Evolutionary conservation across 2,113 vertebrate genomes (phyloP).

Genomic region (Bolborhynchus lineola): DNA sequence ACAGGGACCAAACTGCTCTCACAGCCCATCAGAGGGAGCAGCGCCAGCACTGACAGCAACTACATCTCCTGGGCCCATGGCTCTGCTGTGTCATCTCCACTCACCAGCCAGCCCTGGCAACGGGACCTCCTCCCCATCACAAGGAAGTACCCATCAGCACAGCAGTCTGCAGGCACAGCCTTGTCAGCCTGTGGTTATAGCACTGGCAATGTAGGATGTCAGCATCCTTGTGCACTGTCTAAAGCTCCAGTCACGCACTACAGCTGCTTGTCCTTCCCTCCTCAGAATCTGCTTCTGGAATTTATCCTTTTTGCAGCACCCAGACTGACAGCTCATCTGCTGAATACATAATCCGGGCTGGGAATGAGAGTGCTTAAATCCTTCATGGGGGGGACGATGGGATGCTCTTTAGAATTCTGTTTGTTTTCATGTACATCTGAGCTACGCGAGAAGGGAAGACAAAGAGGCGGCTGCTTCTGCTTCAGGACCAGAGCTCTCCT

Average conservation of each 20-base stretch:
- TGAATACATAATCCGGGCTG: background rate
- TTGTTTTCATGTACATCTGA: background rate
- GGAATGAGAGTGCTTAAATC: background rate
- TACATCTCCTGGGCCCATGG: background rate
- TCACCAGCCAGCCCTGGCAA: background rate
- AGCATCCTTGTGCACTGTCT: background rate
- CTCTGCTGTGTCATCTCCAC: background rate
- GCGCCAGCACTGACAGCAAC: background rate
- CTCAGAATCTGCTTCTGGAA: background rate
- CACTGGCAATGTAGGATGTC: background rate
- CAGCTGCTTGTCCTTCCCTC: background rate
- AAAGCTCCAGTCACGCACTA: background rate
- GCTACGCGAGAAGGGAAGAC: background rate
- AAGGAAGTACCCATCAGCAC: background rate
- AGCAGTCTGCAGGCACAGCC: background rate
- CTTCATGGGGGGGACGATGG: background rate
- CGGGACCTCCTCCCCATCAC: background rate
- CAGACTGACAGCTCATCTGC: background rate
- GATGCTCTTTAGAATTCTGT: background rate
- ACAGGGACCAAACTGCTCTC: background rate
- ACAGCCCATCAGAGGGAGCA: background rate
- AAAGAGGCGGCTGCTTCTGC: background rate
- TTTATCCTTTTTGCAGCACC: background rate
- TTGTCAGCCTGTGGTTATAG: background rate
- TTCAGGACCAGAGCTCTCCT: background rate